A percentile compares a stretch with the other conserved stretches of the same genome.
phyloP scores from a whole-genome alignment of 1,140 invertebrate genomes.

The Cotesia glomerata region DNA sequence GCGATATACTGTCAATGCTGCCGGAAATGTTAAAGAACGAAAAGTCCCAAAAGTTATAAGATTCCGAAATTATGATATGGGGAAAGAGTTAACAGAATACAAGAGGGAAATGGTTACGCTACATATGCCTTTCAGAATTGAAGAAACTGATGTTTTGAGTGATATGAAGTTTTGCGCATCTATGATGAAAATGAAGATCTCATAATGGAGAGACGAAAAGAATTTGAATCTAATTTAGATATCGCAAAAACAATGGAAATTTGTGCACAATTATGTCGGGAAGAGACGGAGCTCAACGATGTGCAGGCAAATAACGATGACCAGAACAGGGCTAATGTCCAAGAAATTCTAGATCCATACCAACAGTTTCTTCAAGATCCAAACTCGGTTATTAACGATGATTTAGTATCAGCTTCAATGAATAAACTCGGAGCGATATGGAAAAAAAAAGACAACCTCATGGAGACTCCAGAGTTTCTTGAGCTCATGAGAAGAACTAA shows the following conservation, averaged over 20 bases:
- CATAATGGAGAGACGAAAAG: neutral
- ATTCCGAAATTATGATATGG: conserved; percentile 52
- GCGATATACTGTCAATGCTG: conserved; percentile 37
- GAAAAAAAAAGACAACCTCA: conserved; percentile 26
- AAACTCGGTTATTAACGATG: conserved; percentile 9
- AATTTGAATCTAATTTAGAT: conserved; percentile 14
- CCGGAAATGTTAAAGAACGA: conserved; percentile 35
- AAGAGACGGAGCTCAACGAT: neutral
- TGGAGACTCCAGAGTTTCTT: conserved; percentile 4
- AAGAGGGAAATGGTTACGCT: too few relatives aligned
- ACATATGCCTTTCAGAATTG: conserved; percentile 47
- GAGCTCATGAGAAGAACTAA: conserved; percentile 32
- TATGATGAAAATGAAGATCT: conserved; percentile 28
- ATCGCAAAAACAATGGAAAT: conserved; percentile 16
- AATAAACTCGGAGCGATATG: conserved; percentile 21
- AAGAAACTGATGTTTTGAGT: conserved; percentile 41
- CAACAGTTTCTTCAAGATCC: conserved; percentile 15
- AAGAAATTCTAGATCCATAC: conserved; percentile 18
- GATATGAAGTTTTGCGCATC: conserved; percentile 42
- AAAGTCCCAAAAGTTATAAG: conserved; percentile 40
- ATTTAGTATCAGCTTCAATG: conserved; percentile 14
- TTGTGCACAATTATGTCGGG: conserved; percentile 17
- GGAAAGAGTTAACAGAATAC: conserved; percentile 32
- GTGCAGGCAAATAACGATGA: neutral
- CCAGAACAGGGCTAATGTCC: neutral